These are phyloP conservation scores for Calidris pugnax DNA, from an alignment of 2,113 vertebrate genomes.

Conservation along the genomic window DNA sequence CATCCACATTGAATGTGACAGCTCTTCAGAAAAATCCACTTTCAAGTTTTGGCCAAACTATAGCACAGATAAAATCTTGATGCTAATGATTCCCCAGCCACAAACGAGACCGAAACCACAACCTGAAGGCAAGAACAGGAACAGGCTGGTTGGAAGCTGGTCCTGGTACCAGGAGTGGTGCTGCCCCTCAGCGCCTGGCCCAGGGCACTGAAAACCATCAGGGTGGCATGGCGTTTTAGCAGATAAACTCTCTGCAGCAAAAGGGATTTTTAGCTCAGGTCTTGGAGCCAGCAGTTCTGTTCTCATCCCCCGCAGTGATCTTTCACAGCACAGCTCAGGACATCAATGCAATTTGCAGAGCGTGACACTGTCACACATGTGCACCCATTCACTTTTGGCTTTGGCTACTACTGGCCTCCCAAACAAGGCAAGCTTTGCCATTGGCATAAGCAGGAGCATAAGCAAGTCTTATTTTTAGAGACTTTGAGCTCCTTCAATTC, in stretches of 20 bases:
- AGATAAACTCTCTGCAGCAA: not conserved
- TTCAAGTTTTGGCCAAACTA: not conserved
- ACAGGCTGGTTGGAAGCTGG: not conserved
- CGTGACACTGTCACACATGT: not conserved
- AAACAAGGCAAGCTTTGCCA: not conserved
- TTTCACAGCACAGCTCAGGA: not conserved
- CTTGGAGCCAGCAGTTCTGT: not conserved
- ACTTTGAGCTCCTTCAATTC: not conserved
- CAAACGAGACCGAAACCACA: not conserved
- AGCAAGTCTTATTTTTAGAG: not conserved
- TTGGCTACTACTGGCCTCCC: not conserved
- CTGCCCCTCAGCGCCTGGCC: not conserved
- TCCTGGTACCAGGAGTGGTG: accelerated
- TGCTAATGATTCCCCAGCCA: not conserved
- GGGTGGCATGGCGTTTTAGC: not conserved
- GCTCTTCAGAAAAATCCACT: not conserved
- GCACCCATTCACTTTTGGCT: not conserved
- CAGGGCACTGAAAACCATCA: not conserved
- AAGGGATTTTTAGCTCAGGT: not conserved
- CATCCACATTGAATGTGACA: not conserved
- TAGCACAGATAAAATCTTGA: not conserved
- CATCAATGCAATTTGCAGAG: not conserved
- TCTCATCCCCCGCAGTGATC: not conserved
- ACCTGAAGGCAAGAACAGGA: not conserved
- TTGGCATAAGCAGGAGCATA: not conserved